Evolutionary conservation across 92 coral and sea anemone species (phyloP).

Genomic region (Palythoa grandis): DNA sequence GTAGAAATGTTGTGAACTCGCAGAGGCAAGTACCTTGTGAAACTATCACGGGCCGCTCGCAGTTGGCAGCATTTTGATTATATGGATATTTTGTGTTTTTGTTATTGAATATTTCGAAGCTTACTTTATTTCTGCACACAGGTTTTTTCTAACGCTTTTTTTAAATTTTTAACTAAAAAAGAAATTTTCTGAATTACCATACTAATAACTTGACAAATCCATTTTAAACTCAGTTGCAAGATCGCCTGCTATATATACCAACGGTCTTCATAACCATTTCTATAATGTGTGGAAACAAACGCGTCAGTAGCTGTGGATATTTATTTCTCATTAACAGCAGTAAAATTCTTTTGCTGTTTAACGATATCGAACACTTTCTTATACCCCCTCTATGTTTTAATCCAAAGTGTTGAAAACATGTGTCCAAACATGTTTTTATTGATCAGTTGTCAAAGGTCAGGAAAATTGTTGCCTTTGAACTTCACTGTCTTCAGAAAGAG

Average conservation of each 20-base stretch:
- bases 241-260: too few relatives aligned
- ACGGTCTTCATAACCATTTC: too few relatives aligned
- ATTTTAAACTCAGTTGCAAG: too few relatives aligned
- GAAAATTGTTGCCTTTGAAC: too few relatives aligned
- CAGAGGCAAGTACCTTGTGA: neutral
- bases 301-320: neutral
- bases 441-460: too few relatives aligned
- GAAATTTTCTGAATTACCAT: too few relatives aligned
- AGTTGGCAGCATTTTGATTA: neutral
- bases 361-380: neutral
- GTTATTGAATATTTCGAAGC: constrained; percentile 1
- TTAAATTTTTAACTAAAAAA: too few relatives aligned
- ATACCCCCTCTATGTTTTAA: neutral
- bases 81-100: neutral
- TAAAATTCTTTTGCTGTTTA: neutral
- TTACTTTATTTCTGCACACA: too few relatives aligned
- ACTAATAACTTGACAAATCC: too few relatives aligned
- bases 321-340: neutral
- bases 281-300: too few relatives aligned
- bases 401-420: neutral
- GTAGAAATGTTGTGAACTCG: neutral
- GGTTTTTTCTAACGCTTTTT: too few relatives aligned
- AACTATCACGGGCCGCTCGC: neutral
- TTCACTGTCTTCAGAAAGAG: too few relatives aligned
- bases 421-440: neutral